These are phyloP conservation scores for Allophyes oxyacanthae DNA, from an alignment of 2,888 invertebrate genomes.

Conservation along the genomic window DNA sequence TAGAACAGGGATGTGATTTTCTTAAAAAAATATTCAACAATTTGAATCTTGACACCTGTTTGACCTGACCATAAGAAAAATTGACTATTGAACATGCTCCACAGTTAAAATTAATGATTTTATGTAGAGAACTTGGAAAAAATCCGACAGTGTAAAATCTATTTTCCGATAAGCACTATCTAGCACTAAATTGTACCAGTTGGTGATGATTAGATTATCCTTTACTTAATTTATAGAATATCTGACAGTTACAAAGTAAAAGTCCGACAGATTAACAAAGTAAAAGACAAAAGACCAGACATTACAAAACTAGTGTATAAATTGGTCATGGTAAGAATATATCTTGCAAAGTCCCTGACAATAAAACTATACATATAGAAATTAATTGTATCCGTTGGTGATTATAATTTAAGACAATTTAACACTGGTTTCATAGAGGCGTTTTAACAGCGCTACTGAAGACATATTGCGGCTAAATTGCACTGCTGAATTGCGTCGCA, in stretches of 20 bases:
- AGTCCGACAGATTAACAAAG: slow-evolving; percentile 8
- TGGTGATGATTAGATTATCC: slow-evolving; percentile 1
- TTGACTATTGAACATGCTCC: no score
- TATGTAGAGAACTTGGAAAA: slow-evolving; percentile 2
- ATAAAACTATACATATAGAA: slow-evolving; percentile 31
- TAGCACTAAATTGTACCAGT: not conserved
- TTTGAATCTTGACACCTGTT: slow-evolving; percentile 18
- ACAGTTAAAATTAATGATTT: no score
- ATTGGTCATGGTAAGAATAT: slow-evolving; percentile 42
- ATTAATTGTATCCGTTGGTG: slow-evolving; percentile 33
- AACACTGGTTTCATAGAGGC: slow-evolving; percentile 9
- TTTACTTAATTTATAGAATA: slow-evolving; percentile 3
- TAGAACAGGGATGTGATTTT: slow-evolving; percentile 10
- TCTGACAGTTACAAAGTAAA: slow-evolving; percentile 14
- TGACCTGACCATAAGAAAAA: no score
- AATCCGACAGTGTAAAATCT: slow-evolving; percentile 5
- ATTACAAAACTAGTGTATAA: slow-evolving; percentile 33
- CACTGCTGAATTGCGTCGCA: not conserved
- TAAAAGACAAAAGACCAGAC: slow-evolving; percentile 8
- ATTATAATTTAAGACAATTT: slow-evolving; percentile 18
- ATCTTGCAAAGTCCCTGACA: slow-evolving; percentile 17
- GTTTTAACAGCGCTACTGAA: not conserved
- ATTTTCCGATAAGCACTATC: no score
- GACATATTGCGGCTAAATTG: no score
- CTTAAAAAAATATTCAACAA: slow-evolving; percentile 39